Evolutionary conservation across 2,797 vertebrate genomes (phyloP), one percentile per base, ranked within the genome.

Genomic region (Leptoclinus maculatus): DNA sequence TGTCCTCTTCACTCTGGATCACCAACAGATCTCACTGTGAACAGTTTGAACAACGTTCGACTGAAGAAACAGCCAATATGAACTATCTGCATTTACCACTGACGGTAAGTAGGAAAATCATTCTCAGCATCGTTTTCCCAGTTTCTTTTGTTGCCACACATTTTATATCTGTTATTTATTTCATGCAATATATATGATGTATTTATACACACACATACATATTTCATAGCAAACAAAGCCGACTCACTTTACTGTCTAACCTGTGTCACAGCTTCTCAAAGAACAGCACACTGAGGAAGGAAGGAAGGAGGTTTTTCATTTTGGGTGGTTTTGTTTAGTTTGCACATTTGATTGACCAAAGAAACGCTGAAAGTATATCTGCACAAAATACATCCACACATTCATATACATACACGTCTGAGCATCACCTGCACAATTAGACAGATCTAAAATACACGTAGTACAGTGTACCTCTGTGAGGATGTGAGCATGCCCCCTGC

Each of bases 291-390:
- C 14, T 19, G 17, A 25, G 38, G 19, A 39, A 19, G 5, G 14
- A 23, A 57, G 10, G 19, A 3, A 32, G 32, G 32, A 34, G 36
- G 36, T 10, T 41, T 41, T 36, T 70, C 8, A 41, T 25, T 66
- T 49, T 65, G 17, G 2, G 41, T 32, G 13, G 2, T n/a, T 34
- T 32, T 38, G n/a, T 67, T 41, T 38, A 9, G 36, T 60, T 60
- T 63, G 10, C 13, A 47, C 32, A 63, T 58, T 76, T 77, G 27
- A 65, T 25, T 69, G 65, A 60, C 49, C 2, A 56, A 54, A 39
- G n/a, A 53, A 19, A 59, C 38, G 29, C 17, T 59, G 38, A 60
- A 76, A 60, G 29, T 63, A 13, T 19, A 62, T 81, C 49, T 58
- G 11, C n/a, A 56, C 5, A 54, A 65, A 2, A 83, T 62, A 56